phyloP scores from a whole-genome alignment of 2,888 invertebrate species.

The Coelinius sp. region DNA sequence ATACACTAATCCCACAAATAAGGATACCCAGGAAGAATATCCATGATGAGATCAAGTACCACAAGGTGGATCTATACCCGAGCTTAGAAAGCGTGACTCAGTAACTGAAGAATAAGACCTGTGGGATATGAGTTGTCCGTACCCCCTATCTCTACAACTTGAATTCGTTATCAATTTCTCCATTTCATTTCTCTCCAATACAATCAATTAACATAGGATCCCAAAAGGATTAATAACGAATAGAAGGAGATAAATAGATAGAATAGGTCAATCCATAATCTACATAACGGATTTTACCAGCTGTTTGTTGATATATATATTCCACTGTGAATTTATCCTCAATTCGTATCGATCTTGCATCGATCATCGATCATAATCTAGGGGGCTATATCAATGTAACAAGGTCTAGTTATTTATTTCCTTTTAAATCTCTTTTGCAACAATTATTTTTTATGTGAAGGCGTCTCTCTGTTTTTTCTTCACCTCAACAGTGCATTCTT shows the following conservation, averaged over 20 bases:
- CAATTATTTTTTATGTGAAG: neutral
- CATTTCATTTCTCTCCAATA: neutral
- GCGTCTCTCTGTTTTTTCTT: neutral
- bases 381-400: neutral
- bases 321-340: neutral
- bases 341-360: neutral
- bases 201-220: neutral
- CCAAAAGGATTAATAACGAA: neutral
- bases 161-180: neutral
- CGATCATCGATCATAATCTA: neutral
- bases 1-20: neutral
- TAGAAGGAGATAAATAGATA: neutral
- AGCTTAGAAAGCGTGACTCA: conserved; percentile 53
- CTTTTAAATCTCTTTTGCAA: neutral
- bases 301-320: neutral
- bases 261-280: neutral
- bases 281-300: neutral
- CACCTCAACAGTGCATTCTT: conserved; percentile 9
- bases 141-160: neutral
- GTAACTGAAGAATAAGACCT: neutral
- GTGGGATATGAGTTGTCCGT: neutral
- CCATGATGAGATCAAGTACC: conserved; percentile 6
- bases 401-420: neutral
- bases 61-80: conserved; percentile 11
- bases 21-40: conserved; percentile 11